A percentile compares a stretch with the other conserved stretches of the same genome.
These are phyloP conservation scores for Proctacanthus coquilletti DNA, from an alignment of 1,140 invertebrate species.

Conservation along the genomic window DNA sequence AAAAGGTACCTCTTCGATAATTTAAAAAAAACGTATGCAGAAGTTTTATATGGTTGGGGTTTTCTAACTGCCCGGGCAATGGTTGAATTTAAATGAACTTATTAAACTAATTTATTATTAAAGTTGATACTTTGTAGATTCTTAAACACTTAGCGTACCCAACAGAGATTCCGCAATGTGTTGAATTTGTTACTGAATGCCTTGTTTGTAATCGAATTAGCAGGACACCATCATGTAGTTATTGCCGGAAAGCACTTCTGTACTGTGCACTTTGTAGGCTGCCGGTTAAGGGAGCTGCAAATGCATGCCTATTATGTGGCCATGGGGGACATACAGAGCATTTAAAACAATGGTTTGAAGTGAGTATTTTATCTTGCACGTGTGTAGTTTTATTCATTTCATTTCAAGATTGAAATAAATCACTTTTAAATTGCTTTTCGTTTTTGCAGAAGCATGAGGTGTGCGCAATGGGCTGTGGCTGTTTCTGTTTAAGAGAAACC, in stretches of 20 bases:
- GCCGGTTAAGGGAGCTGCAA: slow-evolving; percentile 67
- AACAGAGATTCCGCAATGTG: slow-evolving; percentile 44
- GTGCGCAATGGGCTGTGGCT: slow-evolving; percentile 69
- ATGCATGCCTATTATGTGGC: slow-evolving; percentile 70
- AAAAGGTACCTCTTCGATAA: slow-evolving; percentile 58
- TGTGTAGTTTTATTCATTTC: background rate
- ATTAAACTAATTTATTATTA: slow-evolving; percentile 5
- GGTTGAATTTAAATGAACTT: slow-evolving; percentile 21
- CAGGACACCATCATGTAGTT: slow-evolving; percentile 41
- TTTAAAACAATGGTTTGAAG: slow-evolving; percentile 64
- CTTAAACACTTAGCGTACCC: slow-evolving; percentile 56
- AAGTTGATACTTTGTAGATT: slow-evolving; percentile 33
- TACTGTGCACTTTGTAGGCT: slow-evolving; percentile 73
- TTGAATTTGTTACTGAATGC: slow-evolving; percentile 66
- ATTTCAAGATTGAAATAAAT: background rate
- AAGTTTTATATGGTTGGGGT: slow-evolving; percentile 68
- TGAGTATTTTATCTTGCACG: slow-evolving; percentile 36
- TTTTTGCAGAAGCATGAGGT: slow-evolving; percentile 32
- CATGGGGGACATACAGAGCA: slow-evolving; percentile 82
- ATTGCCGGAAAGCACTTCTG: slow-evolving; percentile 54
- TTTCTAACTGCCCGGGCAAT: slow-evolving; percentile 66
- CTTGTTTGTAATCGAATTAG: slow-evolving; percentile 43
- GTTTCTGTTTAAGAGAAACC: slow-evolving; percentile 57
- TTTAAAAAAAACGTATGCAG: slow-evolving; percentile 76
- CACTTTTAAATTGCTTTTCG: background rate